Percentiles rank a stretch among this genome's conserved stretches.
Conservation (phyloP, 1,140 invertebrate genomes). For the Halictus rubicundus region DNA sequence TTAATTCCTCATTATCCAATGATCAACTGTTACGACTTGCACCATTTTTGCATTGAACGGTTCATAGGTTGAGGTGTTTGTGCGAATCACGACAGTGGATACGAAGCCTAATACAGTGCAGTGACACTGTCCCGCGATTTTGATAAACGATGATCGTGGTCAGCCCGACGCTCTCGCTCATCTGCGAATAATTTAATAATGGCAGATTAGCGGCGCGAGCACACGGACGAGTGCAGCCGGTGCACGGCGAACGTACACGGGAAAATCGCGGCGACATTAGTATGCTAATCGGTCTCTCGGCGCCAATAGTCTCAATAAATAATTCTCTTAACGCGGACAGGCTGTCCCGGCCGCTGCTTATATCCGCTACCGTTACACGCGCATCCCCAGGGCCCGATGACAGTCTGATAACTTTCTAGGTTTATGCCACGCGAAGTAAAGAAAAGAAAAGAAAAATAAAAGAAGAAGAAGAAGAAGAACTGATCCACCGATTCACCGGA, state of each 20-base stretch:
- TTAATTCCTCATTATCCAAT: too few species aligned
- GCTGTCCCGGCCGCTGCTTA: constrained; percentile 6
- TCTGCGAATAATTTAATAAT: constrained; percentile 69
- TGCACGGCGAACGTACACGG: constrained; percentile 19
- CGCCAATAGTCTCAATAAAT: constrained; percentile 64
- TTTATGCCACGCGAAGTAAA: background rate
- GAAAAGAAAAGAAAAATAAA: background rate
- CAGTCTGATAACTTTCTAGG: constrained; percentile 17
- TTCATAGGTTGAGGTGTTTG: too few species aligned
- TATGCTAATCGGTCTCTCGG: constrained; percentile 64
- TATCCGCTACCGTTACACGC: constrained; percentile 36
- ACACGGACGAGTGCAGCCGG: background rate
- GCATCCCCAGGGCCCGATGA: constrained; percentile 14
- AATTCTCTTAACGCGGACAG: constrained; percentile 62
- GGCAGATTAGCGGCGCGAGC: constrained; percentile 53
- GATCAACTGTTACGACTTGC: too few species aligned
- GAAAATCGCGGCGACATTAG: constrained; percentile 50
- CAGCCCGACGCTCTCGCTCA: background rate
- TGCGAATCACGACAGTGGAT: too few species aligned
- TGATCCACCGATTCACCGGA: background rate
- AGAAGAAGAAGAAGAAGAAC: background rate
- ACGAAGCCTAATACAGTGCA: background rate
- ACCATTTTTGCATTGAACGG: too few species aligned
- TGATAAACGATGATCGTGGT: constrained; percentile 66
- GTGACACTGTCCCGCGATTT: constrained; percentile 51